Percentiles rank a stretch among this genome's conserved stretches.
These are phyloP conservation scores for Campaea margaritaria DNA, from an alignment of 2,888 invertebrate species.

Conservation along the genomic window DNA sequence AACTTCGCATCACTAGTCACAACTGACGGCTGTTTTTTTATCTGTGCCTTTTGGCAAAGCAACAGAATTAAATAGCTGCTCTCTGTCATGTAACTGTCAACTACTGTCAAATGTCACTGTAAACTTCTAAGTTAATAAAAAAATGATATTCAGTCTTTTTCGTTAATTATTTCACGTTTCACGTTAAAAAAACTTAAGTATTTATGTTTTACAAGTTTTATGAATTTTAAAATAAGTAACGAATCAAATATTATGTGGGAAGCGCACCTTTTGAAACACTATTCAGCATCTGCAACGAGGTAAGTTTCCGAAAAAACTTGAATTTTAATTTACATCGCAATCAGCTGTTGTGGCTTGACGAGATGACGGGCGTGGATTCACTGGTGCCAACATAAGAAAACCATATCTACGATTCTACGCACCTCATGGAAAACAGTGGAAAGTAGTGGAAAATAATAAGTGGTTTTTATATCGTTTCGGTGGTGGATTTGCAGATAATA, in stretches of 20 bases:
- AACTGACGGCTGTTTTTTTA: too few species aligned
- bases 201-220: too few species aligned
- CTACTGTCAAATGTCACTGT: too few species aligned
- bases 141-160: too few species aligned
- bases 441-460: conserved; percentile 37
- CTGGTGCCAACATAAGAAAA: conserved; percentile 51
- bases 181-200: too few species aligned
- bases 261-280: neutral
- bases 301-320: conserved; percentile 39
- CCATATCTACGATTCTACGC: conserved; percentile 34
- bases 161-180: too few species aligned
- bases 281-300: conserved; percentile 50
- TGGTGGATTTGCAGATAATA: conserved; percentile 66
- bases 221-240: too few species aligned
- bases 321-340: conserved; percentile 34
- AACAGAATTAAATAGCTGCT: too few species aligned
- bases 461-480: conserved; percentile 44
- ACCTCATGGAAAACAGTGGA: conserved; percentile 11
- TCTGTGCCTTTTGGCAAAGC: too few species aligned
- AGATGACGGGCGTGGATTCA: conserved; percentile 30
- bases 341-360: conserved; percentile 43
- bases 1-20: too few species aligned
- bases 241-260: neutral
- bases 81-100: too few species aligned
- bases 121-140: too few species aligned